Conservation (phyloP, 2,113 vertebrate species). For the Cichladusa arquata region DNA sequence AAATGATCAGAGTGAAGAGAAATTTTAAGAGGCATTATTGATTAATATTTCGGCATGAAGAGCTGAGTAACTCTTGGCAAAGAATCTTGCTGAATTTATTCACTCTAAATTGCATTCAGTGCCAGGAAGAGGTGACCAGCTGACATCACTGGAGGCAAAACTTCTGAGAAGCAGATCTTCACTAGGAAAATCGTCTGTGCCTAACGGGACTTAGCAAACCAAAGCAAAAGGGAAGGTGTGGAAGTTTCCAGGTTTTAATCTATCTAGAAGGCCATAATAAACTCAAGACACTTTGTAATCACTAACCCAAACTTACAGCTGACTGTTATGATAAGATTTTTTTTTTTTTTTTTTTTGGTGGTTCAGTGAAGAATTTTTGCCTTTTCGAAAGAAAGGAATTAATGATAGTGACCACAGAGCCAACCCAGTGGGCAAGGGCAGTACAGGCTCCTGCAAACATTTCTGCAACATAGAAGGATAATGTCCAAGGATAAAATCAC, state of each 20-base stretch:
- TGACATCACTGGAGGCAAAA: background rate
- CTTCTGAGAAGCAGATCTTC: background rate
- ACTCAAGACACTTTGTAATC: background rate
- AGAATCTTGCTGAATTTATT: slow-evolving; percentile 6
- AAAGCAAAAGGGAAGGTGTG: background rate
- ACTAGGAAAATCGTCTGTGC: background rate
- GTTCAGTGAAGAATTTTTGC: background rate
- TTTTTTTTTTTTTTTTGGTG: background rate
- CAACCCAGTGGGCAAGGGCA: background rate
- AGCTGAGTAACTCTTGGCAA: slow-evolving; percentile 22
- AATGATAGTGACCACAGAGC: background rate
- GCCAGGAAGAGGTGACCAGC: background rate
- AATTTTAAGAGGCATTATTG: background rate
- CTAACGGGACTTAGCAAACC: background rate
- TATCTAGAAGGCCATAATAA: background rate
- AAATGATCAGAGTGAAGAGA: slow-evolving; percentile 18
- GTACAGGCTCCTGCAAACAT: background rate
- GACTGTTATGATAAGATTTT: background rate
- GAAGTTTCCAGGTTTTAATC: background rate
- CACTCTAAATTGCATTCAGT: background rate
- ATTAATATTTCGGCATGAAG: background rate
- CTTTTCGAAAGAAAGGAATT: background rate
- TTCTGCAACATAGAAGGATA: background rate
- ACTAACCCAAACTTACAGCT: background rate
- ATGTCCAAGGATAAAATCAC: background rate